A percentile compares a stretch with the other conserved stretches of the same genome.
phyloP scores from a whole-genome alignment of 2,113 vertebrate species.

The Calonectris borealis region DNA sequence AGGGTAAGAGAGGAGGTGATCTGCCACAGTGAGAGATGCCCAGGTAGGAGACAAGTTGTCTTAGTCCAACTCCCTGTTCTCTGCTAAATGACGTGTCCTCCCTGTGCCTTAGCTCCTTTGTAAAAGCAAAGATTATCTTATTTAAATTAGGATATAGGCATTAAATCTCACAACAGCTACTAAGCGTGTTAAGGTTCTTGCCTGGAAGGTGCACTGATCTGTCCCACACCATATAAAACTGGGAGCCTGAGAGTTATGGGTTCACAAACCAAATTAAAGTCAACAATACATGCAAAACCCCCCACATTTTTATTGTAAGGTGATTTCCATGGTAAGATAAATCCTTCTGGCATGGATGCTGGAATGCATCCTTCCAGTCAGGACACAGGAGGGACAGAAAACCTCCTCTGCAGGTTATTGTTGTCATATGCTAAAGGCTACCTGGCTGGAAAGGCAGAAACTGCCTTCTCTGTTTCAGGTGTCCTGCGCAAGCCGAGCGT shows the following conservation, averaged over 20 bases:
- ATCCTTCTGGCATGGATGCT: neutral
- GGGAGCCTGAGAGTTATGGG: neutral
- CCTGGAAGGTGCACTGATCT: neutral
- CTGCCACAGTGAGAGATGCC: neutral
- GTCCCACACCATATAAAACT: neutral
- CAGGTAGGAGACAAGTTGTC: neutral
- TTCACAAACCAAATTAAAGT: neutral
- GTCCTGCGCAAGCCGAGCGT: fast-evolving
- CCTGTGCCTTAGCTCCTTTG: neutral
- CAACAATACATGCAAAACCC: neutral
- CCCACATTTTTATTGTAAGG: neutral
- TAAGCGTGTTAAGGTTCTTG: neutral
- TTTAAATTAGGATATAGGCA: neutral
- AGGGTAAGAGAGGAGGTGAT: neutral
- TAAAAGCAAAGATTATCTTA: neutral
- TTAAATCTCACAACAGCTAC: neutral
- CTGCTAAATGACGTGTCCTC: neutral
- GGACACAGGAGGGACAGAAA: neutral
- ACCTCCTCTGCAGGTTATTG: neutral
- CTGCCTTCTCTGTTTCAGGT: neutral
- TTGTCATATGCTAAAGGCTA: neutral
- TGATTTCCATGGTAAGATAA: neutral
- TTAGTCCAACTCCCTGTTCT: neutral
- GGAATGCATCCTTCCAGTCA: neutral
- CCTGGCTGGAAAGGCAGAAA: neutral